Evolutionary conservation across 1,140 invertebrate species (phyloP).

Genomic region (Venturia canescens): DNA sequence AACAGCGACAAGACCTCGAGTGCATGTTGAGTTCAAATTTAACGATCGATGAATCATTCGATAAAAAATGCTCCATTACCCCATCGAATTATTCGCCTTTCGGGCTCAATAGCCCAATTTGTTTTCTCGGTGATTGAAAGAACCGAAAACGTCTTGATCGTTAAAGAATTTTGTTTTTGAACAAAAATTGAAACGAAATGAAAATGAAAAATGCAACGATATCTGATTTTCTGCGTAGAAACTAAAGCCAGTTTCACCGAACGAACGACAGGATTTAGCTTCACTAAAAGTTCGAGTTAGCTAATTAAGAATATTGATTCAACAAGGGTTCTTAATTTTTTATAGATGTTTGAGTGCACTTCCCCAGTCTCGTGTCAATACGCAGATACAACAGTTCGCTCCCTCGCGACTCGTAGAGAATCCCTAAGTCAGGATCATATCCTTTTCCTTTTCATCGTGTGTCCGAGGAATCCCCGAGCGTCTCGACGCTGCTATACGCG

Average conservation of each 20-base stretch:
- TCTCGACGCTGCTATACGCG: constrained; percentile 4
- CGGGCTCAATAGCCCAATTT: too few species aligned
- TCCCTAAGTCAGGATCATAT: neutral
- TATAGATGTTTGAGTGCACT: neutral
- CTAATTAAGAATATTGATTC: neutral
- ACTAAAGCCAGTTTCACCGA: too few species aligned
- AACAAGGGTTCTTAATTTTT: neutral
- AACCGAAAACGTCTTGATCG: too few species aligned
- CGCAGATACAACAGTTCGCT: constrained; percentile 9
- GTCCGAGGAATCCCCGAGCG: constrained; percentile 19
- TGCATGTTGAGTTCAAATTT: neutral
- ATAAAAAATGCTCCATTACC: neutral
- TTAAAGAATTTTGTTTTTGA: too few species aligned
- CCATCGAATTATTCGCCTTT: neutral
- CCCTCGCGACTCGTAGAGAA: constrained; percentile 26
- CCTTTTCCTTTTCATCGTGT: neutral
- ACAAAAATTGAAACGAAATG: too few species aligned
- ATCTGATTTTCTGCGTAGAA: too few species aligned
- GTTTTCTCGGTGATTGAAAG: too few species aligned
- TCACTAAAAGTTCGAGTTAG: too few species aligned
- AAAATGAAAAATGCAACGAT: too few species aligned
- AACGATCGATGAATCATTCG: neutral
- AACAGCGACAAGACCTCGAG: neutral
- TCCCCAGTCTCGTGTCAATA: neutral
- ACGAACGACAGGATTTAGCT: too few species aligned